phyloP scores from a whole-genome alignment of 2,113 vertebrate species.

The Stigmatopora nigra region DNA sequence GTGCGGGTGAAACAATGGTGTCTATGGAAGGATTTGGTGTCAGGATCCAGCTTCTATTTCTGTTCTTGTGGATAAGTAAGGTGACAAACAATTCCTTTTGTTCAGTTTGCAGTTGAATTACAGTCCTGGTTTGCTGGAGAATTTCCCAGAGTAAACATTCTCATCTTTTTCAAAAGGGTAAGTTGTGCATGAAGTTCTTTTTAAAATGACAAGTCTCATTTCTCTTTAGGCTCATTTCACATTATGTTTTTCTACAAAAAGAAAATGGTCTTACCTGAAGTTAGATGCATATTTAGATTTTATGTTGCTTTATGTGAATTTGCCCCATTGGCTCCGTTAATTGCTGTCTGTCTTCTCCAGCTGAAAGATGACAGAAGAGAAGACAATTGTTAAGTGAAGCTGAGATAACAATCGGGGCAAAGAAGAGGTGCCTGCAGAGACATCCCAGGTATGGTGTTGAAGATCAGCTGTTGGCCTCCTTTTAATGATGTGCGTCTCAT shows the following conservation, averaged over 20 bases:
- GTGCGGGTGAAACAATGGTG: constrained; percentile 24
- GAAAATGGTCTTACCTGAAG: constrained; percentile 30
- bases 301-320: constrained; percentile 26
- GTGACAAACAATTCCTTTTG: constrained; percentile 27
- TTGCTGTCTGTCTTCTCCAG: constrained; percentile 47
- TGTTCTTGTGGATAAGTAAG: constrained; percentile 35
- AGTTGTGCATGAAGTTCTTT: constrained; percentile 32
- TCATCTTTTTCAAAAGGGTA: constrained; percentile 12
- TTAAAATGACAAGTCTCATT: constrained; percentile 27
- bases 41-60: constrained; percentile 15
- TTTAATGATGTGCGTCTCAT: constrained; percentile 64
- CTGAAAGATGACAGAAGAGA: constrained; percentile 53
- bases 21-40: constrained; percentile 21
- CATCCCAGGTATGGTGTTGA: constrained; percentile 46
- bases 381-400: constrained; percentile 62
- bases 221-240: constrained; percentile 19
- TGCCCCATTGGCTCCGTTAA: constrained; percentile 61
- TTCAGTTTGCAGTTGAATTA: constrained; percentile 33
- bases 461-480: constrained; percentile 61
- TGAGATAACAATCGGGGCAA: constrained; percentile 56
- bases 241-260: constrained; percentile 18
- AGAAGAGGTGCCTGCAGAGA: constrained; percentile 57
- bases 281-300: constrained; percentile 20
- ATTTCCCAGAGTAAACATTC: constrained; percentile 28
- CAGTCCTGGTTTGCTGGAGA: constrained; percentile 8